Conservation (phyloP, 2,797 vertebrate species). For the Meda fulgida region DNA sequence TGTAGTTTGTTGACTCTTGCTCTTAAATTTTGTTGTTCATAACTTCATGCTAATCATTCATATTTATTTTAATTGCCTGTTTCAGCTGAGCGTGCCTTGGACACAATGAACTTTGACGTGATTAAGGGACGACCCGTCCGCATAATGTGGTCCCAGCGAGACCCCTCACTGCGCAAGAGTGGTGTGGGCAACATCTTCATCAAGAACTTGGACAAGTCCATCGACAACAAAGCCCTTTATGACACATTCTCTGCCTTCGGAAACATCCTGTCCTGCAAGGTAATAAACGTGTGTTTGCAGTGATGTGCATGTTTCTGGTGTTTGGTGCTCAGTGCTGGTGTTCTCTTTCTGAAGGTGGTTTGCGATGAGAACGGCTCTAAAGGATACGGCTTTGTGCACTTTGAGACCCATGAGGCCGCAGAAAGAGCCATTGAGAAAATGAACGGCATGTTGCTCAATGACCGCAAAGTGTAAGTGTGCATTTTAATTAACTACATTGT, state of each 20-base stretch:
- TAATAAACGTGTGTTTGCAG: slow-evolving; percentile 64
- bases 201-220: slow-evolving; percentile 98
- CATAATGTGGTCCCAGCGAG: slow-evolving; percentile 99
- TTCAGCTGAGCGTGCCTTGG: slow-evolving; percentile 93
- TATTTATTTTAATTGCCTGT: background rate
- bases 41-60: background rate
- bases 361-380: slow-evolving; percentile 99
- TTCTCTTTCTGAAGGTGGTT: slow-evolving; percentile 85
- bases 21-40: background rate
- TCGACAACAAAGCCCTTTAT: slow-evolving; percentile 98
- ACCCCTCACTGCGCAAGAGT: slow-evolving; percentile 96
- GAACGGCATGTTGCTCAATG: slow-evolving; percentile 99
- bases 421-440: slow-evolving; percentile 99
- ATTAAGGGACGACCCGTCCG: slow-evolving; percentile 97
- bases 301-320: slow-evolving; percentile 53
- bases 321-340: slow-evolving; percentile 25
- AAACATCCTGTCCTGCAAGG: slow-evolving; percentile 99
- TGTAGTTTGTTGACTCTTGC: background rate
- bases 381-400: slow-evolving; percentile 99
- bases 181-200: slow-evolving; percentile 99
- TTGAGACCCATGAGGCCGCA: slow-evolving; percentile 97
- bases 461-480: slow-evolving; percentile 96
- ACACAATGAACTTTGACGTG: slow-evolving; percentile 99
- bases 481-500: background rate
- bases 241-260: slow-evolving; percentile 99